phyloP scores from a whole-genome alignment of 2,888 invertebrate species.

The Phanerotoma sp. region DNA sequence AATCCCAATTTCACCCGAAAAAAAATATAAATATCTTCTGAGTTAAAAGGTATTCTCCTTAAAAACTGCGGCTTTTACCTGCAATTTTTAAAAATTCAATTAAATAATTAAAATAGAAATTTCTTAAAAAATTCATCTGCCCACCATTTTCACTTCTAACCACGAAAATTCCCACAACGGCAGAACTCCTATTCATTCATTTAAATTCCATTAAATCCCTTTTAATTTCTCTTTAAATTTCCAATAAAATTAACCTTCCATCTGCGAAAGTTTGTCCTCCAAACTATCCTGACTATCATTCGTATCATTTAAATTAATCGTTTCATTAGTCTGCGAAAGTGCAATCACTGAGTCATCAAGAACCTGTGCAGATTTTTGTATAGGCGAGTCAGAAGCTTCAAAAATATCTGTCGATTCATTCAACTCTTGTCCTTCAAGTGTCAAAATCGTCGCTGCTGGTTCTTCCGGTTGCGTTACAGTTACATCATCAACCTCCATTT shows the following conservation, averaged over 20 bases:
- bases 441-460: constrained; percentile 21
- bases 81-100: no score
- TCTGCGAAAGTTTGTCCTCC: constrained; percentile 54
- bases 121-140: no score
- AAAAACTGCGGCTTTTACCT: no score
- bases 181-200: no score
- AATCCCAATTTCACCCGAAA: no score
- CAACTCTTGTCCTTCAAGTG: constrained; percentile 38
- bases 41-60: no score
- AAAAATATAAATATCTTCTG: no score
- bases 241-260: constrained; percentile 47
- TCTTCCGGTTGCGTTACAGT: constrained; percentile 32
- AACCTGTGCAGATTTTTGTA: constrained; percentile 28
- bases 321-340: constrained; percentile 41
- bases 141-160: no score
- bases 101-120: no score
- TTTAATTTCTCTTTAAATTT: neutral
- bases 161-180: no score
- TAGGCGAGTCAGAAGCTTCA: constrained; percentile 29
- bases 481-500: constrained; percentile 25
- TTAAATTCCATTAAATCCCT: no score
- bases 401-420: constrained; percentile 45
- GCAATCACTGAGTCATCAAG: constrained; percentile 47
- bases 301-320: constrained; percentile 52
- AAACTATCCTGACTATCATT: constrained; percentile 55